phyloP scores from a whole-genome alignment of 64 coral and sea anemone species.

The Actinia equina region DNA sequence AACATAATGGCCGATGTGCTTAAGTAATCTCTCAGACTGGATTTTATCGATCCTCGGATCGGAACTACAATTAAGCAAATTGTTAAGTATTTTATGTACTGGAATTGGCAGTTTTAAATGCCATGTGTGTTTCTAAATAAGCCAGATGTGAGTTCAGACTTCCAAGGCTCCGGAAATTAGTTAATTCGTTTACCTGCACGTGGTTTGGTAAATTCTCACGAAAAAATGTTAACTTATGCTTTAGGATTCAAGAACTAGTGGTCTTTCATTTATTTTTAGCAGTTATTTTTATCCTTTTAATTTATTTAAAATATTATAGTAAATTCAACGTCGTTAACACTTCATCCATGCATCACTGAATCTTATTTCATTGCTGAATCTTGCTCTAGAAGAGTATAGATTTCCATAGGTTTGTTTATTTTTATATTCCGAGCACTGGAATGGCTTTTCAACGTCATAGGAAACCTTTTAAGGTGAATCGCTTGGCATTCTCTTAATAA shows the following conservation, averaged over 20 bases:
- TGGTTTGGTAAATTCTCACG: slow-evolving; percentile 6
- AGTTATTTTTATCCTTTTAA: not conserved
- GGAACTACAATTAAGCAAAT: slow-evolving; percentile 11
- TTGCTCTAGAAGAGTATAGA: not conserved
- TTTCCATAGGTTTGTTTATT: not conserved
- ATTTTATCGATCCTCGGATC: slow-evolving; percentile 17
- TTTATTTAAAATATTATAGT: not conserved
- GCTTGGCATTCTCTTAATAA: not conserved
- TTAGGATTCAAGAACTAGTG: not conserved
- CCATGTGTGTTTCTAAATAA: slow-evolving; percentile 67
- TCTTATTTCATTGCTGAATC: not conserved
- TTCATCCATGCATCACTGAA: not conserved
- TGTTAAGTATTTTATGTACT: slow-evolving; percentile 43
- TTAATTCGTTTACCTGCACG: slow-evolving; percentile 16
- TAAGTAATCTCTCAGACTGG: not conserved
- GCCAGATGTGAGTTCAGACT: slow-evolving; percentile 51
- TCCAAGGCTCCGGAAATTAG: slow-evolving; percentile 20
- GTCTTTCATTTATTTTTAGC: not conserved
- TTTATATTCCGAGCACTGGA: not conserved
- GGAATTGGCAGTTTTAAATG: slow-evolving; percentile 44
- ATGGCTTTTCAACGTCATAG: slow-evolving; percentile 7
- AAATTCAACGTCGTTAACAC: not conserved
- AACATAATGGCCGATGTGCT: not conserved
- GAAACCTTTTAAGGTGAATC: not conserved
- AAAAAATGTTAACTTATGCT: slow-evolving; percentile 5